Evolutionary conservation across 2,888 invertebrate genomes (phyloP).

Genomic region (Eutolmus rufibarbis): DNA sequence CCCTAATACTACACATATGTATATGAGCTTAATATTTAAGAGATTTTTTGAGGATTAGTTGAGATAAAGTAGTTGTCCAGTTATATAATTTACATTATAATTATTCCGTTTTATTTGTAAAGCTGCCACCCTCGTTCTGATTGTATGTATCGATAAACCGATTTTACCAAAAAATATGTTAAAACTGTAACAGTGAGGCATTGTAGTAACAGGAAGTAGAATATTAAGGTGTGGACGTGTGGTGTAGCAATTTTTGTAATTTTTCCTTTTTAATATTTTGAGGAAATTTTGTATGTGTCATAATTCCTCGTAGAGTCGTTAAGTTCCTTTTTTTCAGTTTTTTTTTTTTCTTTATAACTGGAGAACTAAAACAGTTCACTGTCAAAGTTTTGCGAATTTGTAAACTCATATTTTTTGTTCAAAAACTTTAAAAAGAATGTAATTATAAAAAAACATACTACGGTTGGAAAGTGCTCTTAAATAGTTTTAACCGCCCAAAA

Average conservation of each 20-base stretch:
- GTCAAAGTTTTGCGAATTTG: not conserved
- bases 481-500: constrained; percentile 37
- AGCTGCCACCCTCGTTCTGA: not conserved
- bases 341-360: constrained; percentile 17
- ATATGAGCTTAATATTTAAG: not conserved
- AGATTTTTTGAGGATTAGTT: not conserved
- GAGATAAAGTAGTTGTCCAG: not conserved
- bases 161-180: constrained; percentile 16
- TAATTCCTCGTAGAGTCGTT: not conserved
- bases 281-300: not conserved
- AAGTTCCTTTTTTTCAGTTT: not conserved
- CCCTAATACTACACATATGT: not conserved
- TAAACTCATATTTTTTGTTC: not conserved
- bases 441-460: constrained; percentile 17
- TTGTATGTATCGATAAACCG: not conserved
- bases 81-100: not conserved
- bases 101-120: not conserved
- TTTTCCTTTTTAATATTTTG: not conserved
- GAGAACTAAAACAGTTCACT: constrained; percentile 2
- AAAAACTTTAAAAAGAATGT: constrained; percentile 1
- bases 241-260: not conserved
- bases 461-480: constrained; percentile 32
- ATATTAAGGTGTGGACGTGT: not conserved
- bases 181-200: not conserved
- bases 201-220: not conserved